phyloP scores from a whole-genome alignment of 1,140 invertebrate species.

The Tetranychus cinnabarinus region DNA sequence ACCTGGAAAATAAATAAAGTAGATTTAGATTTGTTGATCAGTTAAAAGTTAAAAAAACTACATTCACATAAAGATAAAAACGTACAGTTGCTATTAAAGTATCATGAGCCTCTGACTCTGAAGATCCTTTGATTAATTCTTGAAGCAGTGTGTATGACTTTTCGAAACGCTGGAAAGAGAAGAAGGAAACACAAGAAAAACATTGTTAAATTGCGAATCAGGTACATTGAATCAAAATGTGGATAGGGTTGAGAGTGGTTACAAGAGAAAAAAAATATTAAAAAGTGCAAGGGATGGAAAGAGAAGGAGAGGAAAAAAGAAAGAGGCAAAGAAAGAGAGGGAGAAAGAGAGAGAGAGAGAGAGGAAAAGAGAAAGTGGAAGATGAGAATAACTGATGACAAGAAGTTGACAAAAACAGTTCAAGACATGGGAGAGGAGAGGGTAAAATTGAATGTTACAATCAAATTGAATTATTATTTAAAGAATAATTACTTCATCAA shows the following conservation, averaged over 20 bases:
- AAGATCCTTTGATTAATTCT: slow-evolving; percentile 47
- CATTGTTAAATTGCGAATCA: background rate
- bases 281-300: no score
- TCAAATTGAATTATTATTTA: slow-evolving; percentile 9
- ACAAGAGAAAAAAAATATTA: no score
- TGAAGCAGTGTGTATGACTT: slow-evolving; percentile 48
- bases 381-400: background rate
- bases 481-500: slow-evolving; percentile 4
- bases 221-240: no score
- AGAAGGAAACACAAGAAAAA: background rate
- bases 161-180: slow-evolving; percentile 54
- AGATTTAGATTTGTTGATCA: background rate
- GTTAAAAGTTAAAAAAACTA: background rate
- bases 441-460: background rate
- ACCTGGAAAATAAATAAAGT: slow-evolving; percentile 15
- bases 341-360: no score
- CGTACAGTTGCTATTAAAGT: slow-evolving; percentile 53
- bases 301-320: no score
- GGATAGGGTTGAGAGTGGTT: no score
- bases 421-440: background rate
- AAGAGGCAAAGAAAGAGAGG: no score
- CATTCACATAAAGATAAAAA: background rate
- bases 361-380: no score
- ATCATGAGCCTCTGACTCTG: slow-evolving; percentile 80
- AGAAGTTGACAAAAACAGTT: background rate